Evolutionary conservation across 2,888 invertebrate species (phyloP).

Genomic region (Eupithecia exiguata): DNA sequence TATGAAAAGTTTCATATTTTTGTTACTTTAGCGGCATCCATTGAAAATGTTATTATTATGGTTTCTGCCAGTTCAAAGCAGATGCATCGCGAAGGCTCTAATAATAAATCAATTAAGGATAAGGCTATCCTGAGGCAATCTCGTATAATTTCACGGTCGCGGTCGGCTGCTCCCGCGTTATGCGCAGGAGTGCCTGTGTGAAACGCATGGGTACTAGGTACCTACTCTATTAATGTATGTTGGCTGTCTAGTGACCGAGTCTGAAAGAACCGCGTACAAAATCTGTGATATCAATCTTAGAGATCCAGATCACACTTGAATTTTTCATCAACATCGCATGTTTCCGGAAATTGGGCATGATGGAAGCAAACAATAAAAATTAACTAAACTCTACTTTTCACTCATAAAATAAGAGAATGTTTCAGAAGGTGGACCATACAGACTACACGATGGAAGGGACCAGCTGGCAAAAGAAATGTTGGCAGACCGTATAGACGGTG

Average conservation of each 20-base stretch:
- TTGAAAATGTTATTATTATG: background rate
- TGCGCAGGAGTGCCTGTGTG: constrained; percentile 28
- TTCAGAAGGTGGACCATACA: too few species aligned
- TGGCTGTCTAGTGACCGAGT: background rate
- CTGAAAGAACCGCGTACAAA: background rate
- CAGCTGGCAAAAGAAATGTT: too few species aligned
- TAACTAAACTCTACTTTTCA: too few species aligned
- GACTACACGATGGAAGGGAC: too few species aligned
- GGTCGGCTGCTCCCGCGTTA: constrained; percentile 39
- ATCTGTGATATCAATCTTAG: background rate
- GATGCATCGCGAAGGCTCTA: constrained; percentile 6
- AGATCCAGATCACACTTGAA: too few species aligned
- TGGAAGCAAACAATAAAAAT: too few species aligned
- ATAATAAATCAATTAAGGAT: constrained; percentile 37
- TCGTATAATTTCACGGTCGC: constrained; percentile 43
- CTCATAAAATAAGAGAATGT: too few species aligned
- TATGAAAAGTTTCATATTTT: too few species aligned
- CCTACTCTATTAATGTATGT: background rate
- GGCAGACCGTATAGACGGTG: too few species aligned
- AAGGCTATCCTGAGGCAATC: constrained; percentile 31
- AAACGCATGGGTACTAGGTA: background rate
- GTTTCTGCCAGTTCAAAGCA: background rate
- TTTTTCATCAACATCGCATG: too few species aligned
- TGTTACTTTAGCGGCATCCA: too few species aligned
- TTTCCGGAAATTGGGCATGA: too few species aligned